Conservation (phyloP, 2,888 invertebrate species). For the Meiosimyza decipiens region DNA sequence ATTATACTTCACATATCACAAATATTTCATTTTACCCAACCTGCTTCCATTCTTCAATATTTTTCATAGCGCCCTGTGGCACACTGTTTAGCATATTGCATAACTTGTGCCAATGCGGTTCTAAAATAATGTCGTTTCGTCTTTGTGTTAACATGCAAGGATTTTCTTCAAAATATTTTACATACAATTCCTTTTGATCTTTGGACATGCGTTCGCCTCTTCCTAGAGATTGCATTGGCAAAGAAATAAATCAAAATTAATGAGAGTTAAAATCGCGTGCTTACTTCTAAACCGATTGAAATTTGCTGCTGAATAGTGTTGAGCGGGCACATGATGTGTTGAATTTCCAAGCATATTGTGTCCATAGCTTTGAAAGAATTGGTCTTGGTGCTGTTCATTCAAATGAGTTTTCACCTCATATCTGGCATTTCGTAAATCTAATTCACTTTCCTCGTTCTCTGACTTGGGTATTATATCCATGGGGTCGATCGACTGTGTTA, state of each 20-base stretch:
- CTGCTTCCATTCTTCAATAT: slow-evolving; percentile 63
- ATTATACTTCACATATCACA: background rate
- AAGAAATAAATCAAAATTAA: background rate
- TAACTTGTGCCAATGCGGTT: slow-evolving; percentile 59
- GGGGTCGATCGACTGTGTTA: slow-evolving; percentile 61
- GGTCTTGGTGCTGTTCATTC: slow-evolving; percentile 46
- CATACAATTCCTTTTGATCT: slow-evolving; percentile 61
- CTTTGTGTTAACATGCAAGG: slow-evolving; percentile 61
- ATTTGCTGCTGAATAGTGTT: slow-evolving; percentile 57
- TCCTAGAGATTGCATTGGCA: slow-evolving; percentile 42
- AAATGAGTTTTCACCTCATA: slow-evolving; percentile 47
- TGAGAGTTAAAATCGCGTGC: slow-evolving; percentile 17
- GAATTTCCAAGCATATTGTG: slow-evolving; percentile 19
- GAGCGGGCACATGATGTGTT: slow-evolving; percentile 48
- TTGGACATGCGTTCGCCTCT: slow-evolving; percentile 64
- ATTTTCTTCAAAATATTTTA: slow-evolving; percentile 62
- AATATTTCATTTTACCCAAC: slow-evolving; percentile 27
- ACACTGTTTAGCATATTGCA: slow-evolving; percentile 59
- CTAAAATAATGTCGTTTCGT: slow-evolving; percentile 58
- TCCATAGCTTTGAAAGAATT: slow-evolving; percentile 34
- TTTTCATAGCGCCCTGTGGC: slow-evolving; percentile 61
- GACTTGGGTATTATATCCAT: slow-evolving; percentile 62
- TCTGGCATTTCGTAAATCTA: slow-evolving; percentile 46
- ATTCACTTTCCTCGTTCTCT: slow-evolving; percentile 52
- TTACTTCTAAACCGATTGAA: slow-evolving; percentile 60